Base-by-base conservation (phyloP, 2,888 invertebrate species). In the Parnassius mnemosyne region DNA sequence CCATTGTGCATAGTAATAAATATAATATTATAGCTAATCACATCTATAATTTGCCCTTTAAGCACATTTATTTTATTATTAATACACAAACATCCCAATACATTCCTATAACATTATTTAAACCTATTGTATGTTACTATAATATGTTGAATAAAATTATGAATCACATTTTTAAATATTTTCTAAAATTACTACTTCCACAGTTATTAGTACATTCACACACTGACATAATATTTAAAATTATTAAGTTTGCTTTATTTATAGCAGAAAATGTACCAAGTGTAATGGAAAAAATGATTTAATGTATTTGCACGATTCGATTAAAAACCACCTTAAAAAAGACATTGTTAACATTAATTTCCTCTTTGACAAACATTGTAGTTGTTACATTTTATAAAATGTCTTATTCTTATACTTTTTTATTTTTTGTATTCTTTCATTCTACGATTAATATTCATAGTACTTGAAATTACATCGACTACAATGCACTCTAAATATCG, bases 151-250 rank as follows among this genome's bases (percentile, higher is more conserved):
- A 80, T 81, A 81, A 80, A 76, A 75, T 77, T 81, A 81, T 83
- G 85, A 85, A 85, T 85, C 85, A 85, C 85, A 85, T 85, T 85
- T 78, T 80, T 75, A 77, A 75, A 71, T 69, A 72, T 63, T 61
- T 69, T 74, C 76, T 78, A 78, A 64, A 68, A 74, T 76, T 74
- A 76, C 67, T 66, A 66, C 69, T 73, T 72, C 70, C 66, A 70
- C 62, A 64, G 69, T 71, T 69, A 70, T 66, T 42, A 20, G 46
- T 61, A 57, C 50, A 61, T 55, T 50, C 50, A 56, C 64, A 53
- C 52, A 50, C 16, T 49, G n/a, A 58, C 16, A 42, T 12, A 50
- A 34, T 46, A 41, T 34, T 34, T 47, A 53, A 51, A 55, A 55
- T 13, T 43, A 57, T 54, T 13, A 42, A 53, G 25, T 57, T 42